Evolutionary conservation across 2,113 vertebrate species (phyloP).

Genomic region (Ptilonorhynchus violaceus): DNA sequence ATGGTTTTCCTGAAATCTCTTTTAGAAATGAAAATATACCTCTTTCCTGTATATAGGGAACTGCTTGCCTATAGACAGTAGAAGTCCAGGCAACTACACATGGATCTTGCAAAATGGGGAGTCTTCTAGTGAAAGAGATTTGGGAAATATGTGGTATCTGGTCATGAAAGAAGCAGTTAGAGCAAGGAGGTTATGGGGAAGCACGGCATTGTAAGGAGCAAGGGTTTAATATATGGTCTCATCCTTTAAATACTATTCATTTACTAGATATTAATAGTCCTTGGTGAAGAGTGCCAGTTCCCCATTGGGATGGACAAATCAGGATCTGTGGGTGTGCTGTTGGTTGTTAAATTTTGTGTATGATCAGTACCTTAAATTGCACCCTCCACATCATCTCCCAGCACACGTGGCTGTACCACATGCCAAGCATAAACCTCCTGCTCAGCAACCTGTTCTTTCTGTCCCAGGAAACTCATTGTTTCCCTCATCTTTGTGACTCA

Average conservation of each 20-base stretch:
- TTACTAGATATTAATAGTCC: not conserved
- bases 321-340: not conserved
- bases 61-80: not conserved
- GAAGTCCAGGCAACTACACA: not conserved
- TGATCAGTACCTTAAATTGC: not conserved
- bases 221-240: not conserved
- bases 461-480: not conserved
- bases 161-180: not conserved
- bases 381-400: not conserved
- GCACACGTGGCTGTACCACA: not conserved
- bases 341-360: not conserved
- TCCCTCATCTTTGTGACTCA: not conserved
- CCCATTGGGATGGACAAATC: not conserved
- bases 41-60: not conserved
- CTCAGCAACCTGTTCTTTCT: not conserved
- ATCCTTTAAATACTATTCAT: not conserved
- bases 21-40: not conserved
- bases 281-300: not conserved
- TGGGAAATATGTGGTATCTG: not conserved
- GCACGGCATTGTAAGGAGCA: not conserved
- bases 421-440: not conserved
- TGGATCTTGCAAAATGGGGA: not conserved
- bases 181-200: not conserved
- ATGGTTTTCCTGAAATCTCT: not conserved
- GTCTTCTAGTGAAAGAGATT: not conserved